Conservation (phyloP, 1,140 invertebrate genomes). For the Drosophila kepulauana region DNA sequence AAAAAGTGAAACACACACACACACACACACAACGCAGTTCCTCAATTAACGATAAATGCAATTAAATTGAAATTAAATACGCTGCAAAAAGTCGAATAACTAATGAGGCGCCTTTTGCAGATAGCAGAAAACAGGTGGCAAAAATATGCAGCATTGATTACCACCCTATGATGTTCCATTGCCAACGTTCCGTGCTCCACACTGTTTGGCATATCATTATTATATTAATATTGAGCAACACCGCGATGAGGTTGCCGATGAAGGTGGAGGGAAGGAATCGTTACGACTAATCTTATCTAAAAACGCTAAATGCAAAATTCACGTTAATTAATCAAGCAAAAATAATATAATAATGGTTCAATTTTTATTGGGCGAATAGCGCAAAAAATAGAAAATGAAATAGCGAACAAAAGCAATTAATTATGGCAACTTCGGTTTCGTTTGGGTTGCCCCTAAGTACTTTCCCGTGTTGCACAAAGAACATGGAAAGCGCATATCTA, state of each 20-base stretch:
- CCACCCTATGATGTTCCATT: not conserved
- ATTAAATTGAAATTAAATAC: conserved; percentile 4
- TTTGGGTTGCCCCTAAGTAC: conserved; percentile 5
- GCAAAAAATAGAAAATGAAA: not conserved
- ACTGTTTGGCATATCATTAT: not conserved
- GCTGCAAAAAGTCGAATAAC: not conserved
- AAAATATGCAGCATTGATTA: not conserved
- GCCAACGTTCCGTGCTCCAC: conserved; percentile 1
- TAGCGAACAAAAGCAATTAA: conserved; percentile 6
- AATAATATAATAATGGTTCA: conserved; percentile 9
- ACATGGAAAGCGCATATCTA: not conserved
- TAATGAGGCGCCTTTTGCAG: not conserved
- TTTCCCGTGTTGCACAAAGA: conserved; percentile 35
- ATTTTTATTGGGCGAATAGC: not conserved
- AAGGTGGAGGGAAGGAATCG: not conserved
- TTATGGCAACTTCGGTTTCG: conserved; percentile 8
- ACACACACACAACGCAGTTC: not conserved
- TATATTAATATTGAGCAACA: too few species aligned
- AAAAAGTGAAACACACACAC: not conserved
- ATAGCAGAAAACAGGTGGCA: conserved; percentile 8
- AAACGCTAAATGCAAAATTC: conserved; percentile 32
- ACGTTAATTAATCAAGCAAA: conserved; percentile 42
- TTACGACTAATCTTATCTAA: conserved; percentile 34
- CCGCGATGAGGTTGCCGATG: not conserved
- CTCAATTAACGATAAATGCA: conserved; percentile 15